Evolutionary conservation across 1,140 invertebrate species (phyloP).

Genomic region (Bilobella aurantiaca): DNA sequence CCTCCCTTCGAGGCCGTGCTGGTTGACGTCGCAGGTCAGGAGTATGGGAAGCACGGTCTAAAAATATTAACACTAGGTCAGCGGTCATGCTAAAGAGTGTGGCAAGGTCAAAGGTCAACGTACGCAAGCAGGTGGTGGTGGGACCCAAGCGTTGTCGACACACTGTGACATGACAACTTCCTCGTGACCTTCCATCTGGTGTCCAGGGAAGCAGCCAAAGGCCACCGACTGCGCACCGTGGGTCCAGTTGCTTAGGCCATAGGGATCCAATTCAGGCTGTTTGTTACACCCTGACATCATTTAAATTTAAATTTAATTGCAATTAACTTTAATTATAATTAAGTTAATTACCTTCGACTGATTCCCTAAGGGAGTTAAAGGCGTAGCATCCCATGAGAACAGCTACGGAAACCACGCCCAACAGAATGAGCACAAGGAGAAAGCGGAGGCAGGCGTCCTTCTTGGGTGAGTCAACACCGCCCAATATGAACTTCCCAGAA

Average conservation of each 20-base stretch:
- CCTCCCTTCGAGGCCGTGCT: slow-evolving; percentile 18
- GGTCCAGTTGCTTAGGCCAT: slow-evolving; percentile 25
- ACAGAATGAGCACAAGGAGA: not conserved
- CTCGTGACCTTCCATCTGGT: slow-evolving; percentile 18
- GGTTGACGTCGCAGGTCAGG: slow-evolving; percentile 19
- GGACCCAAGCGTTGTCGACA: slow-evolving; percentile 19
- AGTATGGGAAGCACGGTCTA: slow-evolving; percentile 15
- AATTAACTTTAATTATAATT: not conserved
- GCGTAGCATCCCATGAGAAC: not conserved
- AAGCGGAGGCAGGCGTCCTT: not conserved
- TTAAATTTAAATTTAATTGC: not conserved
- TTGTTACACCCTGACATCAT: not conserved
- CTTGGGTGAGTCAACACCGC: not conserved
- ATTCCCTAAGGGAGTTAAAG: not conserved
- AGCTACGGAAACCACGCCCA: not conserved
- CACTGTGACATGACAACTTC: slow-evolving; percentile 19
- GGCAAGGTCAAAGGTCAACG: not conserved
- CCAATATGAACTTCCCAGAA: not conserved
- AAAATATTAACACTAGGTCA: not conserved
- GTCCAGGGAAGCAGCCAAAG: slow-evolving; percentile 28
- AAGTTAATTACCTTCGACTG: not conserved
- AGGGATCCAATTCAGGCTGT: not conserved
- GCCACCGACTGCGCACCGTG: slow-evolving; percentile 10
- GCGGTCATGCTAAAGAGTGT: not conserved
- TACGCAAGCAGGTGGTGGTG: slow-evolving; percentile 27